Evolutionary conservation across 2,888 invertebrate genomes (phyloP), one percentile per base, ranked within the genome.

Genomic region (Adelognathus sp.): DNA sequence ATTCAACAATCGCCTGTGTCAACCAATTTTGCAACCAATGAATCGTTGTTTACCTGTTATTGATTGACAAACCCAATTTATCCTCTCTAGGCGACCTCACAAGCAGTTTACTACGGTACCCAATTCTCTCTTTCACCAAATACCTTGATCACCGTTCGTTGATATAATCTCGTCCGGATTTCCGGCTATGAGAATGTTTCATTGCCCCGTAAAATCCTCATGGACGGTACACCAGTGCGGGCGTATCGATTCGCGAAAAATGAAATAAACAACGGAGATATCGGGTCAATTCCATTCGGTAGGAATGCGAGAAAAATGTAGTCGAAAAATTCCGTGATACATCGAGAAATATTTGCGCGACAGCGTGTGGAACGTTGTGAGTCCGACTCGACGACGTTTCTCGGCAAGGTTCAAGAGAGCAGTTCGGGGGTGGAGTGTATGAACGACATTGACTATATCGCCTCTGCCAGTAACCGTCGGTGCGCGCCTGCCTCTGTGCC

Each of bases 371-470:
- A 21, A 52, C 16, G 66, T 66, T 36, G 36, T n/a, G 29, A 70
- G 24, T 70, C 33, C 11, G 41, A 46, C 60, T 44, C 41, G 69
- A 44, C 69, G 58, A 6, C 69, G 56, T 31, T 21, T 16, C 6
- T 29, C 1, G 2, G 6, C 11, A 11, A 36, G 29, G 18, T 46
- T 61, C 36, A 39, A 16, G 16, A n/a, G 44, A 39, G 31, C 33
- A n/a, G 29, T 24, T 16, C 36, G 27, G n/a, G n/a, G n/a, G n/a
- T n/a, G n/a, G n/a, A n/a, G n/a, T n/a, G 18, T 44, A 27, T 21
- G 61, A 16, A 31, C 21, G 39, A 18, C 44, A 52, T 52, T 41
- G 56, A 44, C 56, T 69, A 67, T 44, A 46, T 69, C 54, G 54
- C 54, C 21, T 14, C 11, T 36, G 16, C 21, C 44, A 31, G 21